Conservation (phyloP, 1,140 invertebrate species). For the Lepidurus arcticus region DNA sequence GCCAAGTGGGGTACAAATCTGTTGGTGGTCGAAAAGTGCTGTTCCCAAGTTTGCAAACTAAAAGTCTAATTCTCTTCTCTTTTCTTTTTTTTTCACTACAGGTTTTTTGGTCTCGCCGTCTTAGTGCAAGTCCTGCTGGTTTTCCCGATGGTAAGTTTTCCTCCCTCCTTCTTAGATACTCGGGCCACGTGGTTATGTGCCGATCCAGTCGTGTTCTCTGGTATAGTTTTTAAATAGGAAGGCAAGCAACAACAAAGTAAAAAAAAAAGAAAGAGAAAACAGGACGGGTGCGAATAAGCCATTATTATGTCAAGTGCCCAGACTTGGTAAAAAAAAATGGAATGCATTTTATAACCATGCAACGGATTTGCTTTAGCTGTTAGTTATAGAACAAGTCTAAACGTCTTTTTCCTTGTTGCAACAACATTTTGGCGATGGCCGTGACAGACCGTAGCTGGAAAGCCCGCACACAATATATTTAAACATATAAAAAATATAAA, state of each 20-base stretch:
- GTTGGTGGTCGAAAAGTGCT: too few species aligned
- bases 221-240: neutral
- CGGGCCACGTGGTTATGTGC: neutral
- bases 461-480: neutral
- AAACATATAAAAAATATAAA: neutral
- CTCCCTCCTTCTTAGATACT: neutral
- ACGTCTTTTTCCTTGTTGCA: too few species aligned
- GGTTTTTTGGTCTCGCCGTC: neutral
- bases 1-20: too few species aligned
- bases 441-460: neutral
- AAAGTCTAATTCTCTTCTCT: neutral
- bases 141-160: slow-evolving; percentile 17
- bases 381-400: neutral
- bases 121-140: slow-evolving; percentile 13
- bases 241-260: neutral
- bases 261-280: neutral
- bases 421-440: neutral
- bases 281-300: slow-evolving; percentile 6
- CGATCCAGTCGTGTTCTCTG: neutral
- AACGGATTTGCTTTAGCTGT: slow-evolving; percentile 4
- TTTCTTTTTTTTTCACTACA: neutral
- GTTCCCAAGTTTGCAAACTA: neutral
- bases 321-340: neutral
- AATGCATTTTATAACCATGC: slow-evolving; percentile 4
- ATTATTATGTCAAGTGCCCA: slow-evolving; percentile 15